Percentiles rank a stretch among this genome's conserved stretches.
phyloP scores from a whole-genome alignment of 2,797 vertebrate species.

The Octomys mimax region DNA sequence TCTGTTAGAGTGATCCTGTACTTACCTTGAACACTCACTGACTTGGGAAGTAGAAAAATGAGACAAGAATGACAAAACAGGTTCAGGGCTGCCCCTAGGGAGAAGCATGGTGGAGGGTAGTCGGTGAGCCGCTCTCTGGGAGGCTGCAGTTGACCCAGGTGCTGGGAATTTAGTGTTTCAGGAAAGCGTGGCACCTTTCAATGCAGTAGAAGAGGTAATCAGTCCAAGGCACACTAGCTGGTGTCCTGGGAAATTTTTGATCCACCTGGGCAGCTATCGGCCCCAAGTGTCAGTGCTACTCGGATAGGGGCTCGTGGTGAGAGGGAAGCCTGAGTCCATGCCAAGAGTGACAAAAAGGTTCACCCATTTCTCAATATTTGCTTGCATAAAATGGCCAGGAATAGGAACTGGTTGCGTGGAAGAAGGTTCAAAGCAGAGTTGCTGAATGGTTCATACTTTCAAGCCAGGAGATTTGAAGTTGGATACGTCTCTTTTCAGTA shows the following conservation, averaged over 20 bases:
- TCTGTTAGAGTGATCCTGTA: conserved; percentile 77
- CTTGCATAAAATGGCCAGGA: conserved; percentile 51
- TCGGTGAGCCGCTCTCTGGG: conserved; percentile 47
- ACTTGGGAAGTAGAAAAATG: conserved; percentile 68
- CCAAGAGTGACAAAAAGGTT: neutral
- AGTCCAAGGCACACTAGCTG: conserved; percentile 74
- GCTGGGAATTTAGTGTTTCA: conserved; percentile 73
- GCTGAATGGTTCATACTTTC: conserved; percentile 47
- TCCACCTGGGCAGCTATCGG: conserved; percentile 66
- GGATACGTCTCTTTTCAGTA: neutral
- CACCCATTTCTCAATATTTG: conserved; percentile 39
- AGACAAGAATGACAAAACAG: conserved; percentile 26
- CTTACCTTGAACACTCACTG: conserved; percentile 82
- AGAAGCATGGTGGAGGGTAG: neutral
- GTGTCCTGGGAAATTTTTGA: conserved; percentile 74
- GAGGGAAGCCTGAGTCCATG: neutral
- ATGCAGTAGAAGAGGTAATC: conserved; percentile 80
- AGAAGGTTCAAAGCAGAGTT: neutral
- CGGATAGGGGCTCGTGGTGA: neutral
- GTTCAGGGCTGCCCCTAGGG: conserved; percentile 22
- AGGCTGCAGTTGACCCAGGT: conserved; percentile 60
- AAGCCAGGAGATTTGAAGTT: conserved; percentile 61
- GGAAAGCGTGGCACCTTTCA: conserved; percentile 80
- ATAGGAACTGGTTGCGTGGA: conserved; percentile 19
- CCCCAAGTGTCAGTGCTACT: conserved; percentile 6